These are phyloP conservation scores for Imbricaverruca yamaguchii DNA, from an alignment of 2,888 invertebrate genomes.

Conservation along the genomic window DNA sequence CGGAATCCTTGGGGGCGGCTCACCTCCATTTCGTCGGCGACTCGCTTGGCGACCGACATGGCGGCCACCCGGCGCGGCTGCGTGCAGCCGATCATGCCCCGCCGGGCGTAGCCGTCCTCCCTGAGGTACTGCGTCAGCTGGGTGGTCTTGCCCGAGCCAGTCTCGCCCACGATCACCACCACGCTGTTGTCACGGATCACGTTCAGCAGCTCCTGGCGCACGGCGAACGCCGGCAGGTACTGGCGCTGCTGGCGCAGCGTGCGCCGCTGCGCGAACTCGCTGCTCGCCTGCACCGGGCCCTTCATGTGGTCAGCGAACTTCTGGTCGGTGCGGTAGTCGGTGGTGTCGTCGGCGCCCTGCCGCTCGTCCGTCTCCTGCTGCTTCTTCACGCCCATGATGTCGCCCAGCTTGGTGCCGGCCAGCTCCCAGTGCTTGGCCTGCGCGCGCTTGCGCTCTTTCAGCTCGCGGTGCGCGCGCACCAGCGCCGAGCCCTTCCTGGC, in stretches of 20 bases:
- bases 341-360: slow-evolving; percentile 59
- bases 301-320: slow-evolving; percentile 95
- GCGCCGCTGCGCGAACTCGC: slow-evolving; percentile 78
- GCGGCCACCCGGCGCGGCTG: slow-evolving; percentile 97
- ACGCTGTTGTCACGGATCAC: slow-evolving; percentile 88
- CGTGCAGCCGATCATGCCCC: slow-evolving; percentile 95
- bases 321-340: slow-evolving; percentile 85
- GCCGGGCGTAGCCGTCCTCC: slow-evolving; percentile 82
- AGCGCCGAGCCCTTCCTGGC: slow-evolving; percentile 80
- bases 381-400: slow-evolving; percentile 86
- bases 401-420: slow-evolving; percentile 70
- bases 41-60: slow-evolving; percentile 98
- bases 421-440: slow-evolving; percentile 99
- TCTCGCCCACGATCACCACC: slow-evolving; percentile 90
- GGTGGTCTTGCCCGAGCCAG: slow-evolving; percentile 95
- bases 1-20: not conserved
- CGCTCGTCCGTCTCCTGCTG: slow-evolving; percentile 59
- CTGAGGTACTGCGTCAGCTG: slow-evolving; percentile 95
- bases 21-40: slow-evolving; percentile 94
- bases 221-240: slow-evolving; percentile 91
- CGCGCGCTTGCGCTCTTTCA: slow-evolving; percentile 91
- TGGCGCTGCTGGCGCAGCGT: slow-evolving; percentile 78
- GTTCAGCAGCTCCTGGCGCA: slow-evolving; percentile 82
- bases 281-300: slow-evolving; percentile 55
- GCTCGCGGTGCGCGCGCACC: slow-evolving; percentile 85